A percentile compares a stretch with the other conserved stretches of the same genome.
phyloP scores from a whole-genome alignment of 2,888 invertebrate genomes.

The Chydorus sphaericus region DNA sequence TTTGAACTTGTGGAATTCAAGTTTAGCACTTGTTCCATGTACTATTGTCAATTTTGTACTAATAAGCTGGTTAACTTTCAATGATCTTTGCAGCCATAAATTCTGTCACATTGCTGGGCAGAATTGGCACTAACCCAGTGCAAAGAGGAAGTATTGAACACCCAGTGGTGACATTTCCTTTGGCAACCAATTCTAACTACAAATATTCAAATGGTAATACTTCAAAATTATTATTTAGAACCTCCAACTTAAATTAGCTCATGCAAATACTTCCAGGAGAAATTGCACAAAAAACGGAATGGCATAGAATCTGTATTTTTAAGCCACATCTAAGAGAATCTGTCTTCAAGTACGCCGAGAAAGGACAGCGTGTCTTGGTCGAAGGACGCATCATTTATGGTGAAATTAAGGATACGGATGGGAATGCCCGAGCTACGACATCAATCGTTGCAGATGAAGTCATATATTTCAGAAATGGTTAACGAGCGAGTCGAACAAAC shows the following conservation, averaged over 20 bases:
- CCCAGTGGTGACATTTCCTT: slow-evolving; percentile 73
- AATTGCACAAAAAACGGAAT: slow-evolving; percentile 70
- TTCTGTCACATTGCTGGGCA: slow-evolving; percentile 65
- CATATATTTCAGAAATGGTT: slow-evolving; percentile 45
- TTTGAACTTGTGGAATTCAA: no score
- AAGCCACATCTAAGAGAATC: slow-evolving; percentile 65
- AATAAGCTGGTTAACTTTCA: slow-evolving; percentile 6
- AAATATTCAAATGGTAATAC: slow-evolving; percentile 5
- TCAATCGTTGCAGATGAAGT: slow-evolving; percentile 76
- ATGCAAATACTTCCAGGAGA: slow-evolving; percentile 41
- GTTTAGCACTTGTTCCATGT: no score
- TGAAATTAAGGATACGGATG: slow-evolving; percentile 63
- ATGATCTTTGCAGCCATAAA: slow-evolving; percentile 49
- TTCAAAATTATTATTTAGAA: no score
- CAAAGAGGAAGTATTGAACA: slow-evolving; percentile 63
- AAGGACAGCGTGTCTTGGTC: slow-evolving; percentile 71
- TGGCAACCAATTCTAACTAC: slow-evolving; percentile 48
- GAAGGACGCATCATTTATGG: slow-evolving; percentile 71
- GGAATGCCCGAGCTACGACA: slow-evolving; percentile 52
- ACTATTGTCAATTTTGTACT: no score
- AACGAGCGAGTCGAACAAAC: not conserved
- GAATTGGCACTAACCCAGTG: slow-evolving; percentile 80
- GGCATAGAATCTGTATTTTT: slow-evolving; percentile 80
- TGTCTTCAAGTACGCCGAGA: slow-evolving; percentile 61
- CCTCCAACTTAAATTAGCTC: not conserved